Evolutionary conservation across 2,797 vertebrate species (phyloP).

Genomic region (Bradypodion ventrale): DNA sequence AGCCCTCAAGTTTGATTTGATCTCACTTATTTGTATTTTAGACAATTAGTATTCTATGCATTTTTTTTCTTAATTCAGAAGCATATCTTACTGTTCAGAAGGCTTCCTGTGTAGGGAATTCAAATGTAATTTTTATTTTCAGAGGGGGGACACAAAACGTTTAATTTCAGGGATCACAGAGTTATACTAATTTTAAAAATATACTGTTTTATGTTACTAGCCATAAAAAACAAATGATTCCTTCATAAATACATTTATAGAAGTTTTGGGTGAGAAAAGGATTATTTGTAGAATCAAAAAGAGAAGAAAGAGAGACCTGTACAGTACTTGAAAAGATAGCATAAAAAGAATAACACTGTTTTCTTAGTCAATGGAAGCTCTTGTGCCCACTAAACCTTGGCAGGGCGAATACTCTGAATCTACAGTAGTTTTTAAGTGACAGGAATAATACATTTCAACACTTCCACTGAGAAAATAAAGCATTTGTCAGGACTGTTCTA

Average conservation of each 20-base stretch:
- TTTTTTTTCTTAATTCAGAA: not conserved
- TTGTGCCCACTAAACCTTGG: slow-evolving; percentile 44
- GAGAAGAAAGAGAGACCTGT: not conserved
- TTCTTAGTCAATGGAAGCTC: slow-evolving; percentile 32
- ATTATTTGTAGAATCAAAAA: slow-evolving; percentile 15
- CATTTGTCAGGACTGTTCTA: not conserved
- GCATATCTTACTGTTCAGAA: slow-evolving; percentile 30
- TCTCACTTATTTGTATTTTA: too few species aligned
- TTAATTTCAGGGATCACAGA: not conserved
- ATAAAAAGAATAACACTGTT: slow-evolving; percentile 17
- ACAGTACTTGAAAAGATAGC: not conserved
- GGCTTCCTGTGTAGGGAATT: slow-evolving; percentile 33
- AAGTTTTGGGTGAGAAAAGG: not conserved
- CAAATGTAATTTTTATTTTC: not conserved
- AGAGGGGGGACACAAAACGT: not conserved
- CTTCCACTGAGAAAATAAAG: slow-evolving; percentile 22
- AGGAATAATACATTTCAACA: slow-evolving; percentile 55
- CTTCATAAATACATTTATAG: not conserved
- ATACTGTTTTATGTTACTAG: slow-evolving; percentile 7
- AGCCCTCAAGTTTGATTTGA: too few species aligned
- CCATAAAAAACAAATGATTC: slow-evolving; percentile 36
- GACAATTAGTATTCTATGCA: not conserved
- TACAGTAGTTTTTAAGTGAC: slow-evolving; percentile 40
- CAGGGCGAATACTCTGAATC: slow-evolving; percentile 29
- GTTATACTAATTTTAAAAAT: slow-evolving; percentile 35